Conservation (phyloP, 2,888 invertebrate genomes). For the Lepas anatifera region DNA sequence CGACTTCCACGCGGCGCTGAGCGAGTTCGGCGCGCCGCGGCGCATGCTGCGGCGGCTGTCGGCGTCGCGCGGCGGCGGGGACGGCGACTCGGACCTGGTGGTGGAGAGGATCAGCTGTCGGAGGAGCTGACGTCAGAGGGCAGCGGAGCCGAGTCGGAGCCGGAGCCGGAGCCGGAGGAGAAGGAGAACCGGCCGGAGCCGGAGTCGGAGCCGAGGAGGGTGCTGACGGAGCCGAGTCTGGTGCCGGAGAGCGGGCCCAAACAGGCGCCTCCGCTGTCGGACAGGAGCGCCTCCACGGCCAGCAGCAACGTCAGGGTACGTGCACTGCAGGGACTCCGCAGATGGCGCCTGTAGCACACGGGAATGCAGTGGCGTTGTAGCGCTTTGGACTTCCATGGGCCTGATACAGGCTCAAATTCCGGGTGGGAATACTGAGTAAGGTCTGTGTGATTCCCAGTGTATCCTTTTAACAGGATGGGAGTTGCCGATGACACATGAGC, state of each 20-base stretch:
- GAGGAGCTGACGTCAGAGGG: neutral
- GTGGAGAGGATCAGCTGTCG: neutral
- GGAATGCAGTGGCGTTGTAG: too few relatives aligned
- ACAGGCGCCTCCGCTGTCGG: neutral
- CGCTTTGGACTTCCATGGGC: too few relatives aligned
- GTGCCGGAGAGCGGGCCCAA: neutral
- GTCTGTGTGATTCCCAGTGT: too few relatives aligned
- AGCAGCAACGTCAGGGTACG: neutral
- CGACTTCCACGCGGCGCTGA: conserved; percentile 3
- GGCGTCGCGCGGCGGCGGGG: neutral
- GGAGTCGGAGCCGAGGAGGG: neutral
- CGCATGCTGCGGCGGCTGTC: neutral
- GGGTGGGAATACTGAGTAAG: too few relatives aligned
- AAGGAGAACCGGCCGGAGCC: neutral
- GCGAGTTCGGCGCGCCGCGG: neutral
- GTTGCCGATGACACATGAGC: too few relatives aligned
- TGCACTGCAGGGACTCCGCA: too few relatives aligned
- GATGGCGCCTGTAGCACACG: too few relatives aligned
- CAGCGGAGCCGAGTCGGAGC: neutral
- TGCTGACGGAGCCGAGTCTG: neutral
- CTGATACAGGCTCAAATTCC: too few relatives aligned
- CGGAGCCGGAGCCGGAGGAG: neutral
- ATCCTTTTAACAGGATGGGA: too few relatives aligned
- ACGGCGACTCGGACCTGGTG: neutral
- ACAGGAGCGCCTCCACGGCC: neutral